Evolutionary conservation across 2,113 vertebrate genomes (phyloP).

Genomic region (Antidorcas marsupialis): DNA sequence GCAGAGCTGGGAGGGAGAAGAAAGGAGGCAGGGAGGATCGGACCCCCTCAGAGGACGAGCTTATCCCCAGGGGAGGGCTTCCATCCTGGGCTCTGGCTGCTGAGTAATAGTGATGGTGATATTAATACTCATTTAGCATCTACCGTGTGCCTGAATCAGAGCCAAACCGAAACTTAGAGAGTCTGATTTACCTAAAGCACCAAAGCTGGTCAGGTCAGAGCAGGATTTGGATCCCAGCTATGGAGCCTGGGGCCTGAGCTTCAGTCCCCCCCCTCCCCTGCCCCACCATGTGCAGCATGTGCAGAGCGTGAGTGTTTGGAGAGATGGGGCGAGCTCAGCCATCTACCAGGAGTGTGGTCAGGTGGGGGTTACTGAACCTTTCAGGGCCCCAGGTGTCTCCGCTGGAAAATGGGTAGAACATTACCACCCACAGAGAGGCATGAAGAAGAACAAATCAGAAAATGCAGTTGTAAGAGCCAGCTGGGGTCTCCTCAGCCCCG

Average conservation of each 20-base stretch:
- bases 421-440: neutral
- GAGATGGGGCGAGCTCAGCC: neutral
- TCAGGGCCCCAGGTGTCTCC: neutral
- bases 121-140: neutral
- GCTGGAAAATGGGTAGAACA: neutral
- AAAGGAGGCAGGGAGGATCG: neutral
- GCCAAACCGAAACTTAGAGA: neutral
- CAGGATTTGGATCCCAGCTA: neutral
- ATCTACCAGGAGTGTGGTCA: too few species aligned
- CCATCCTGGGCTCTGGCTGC: neutral
- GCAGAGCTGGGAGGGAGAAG: neutral
- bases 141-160: neutral
- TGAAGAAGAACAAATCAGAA: neutral
- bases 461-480: neutral
- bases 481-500: neutral
- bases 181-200: neutral
- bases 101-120: fast-evolving
- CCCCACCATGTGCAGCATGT: too few species aligned
- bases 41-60: neutral
- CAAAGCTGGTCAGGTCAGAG: neutral
- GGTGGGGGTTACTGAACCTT: neutral
- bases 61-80: neutral
- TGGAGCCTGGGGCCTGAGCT: fast-evolving
- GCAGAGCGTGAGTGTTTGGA: neutral
- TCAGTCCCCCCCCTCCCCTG: neutral